Evolutionary conservation across 1,140 invertebrate genomes (phyloP).

Genomic region (Bombus terrestris): DNA sequence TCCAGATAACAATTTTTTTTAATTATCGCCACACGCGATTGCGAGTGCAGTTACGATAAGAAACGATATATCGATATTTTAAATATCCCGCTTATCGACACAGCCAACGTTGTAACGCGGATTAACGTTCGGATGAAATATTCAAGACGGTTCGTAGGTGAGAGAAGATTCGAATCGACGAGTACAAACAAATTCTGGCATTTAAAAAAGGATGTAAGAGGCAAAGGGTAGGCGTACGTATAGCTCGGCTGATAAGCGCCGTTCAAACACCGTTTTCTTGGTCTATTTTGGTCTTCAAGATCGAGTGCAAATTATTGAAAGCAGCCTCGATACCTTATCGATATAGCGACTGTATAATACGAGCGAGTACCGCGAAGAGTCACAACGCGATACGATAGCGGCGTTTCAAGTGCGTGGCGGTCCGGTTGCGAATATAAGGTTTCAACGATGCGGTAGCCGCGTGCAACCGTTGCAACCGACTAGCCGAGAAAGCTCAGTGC

Average conservation of each 20-base stretch:
- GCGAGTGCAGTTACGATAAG: background rate
- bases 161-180: no score
- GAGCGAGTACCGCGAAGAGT: background rate
- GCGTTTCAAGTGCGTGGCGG: slow-evolving; percentile 21
- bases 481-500: slow-evolving; percentile 24
- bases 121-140: no score
- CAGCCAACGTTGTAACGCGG: rapidly evolving
- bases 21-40: background rate
- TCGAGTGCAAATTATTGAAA: background rate
- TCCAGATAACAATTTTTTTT: background rate
- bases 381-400: slow-evolving; percentile 10
- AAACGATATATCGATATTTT: background rate
- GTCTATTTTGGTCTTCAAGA: no score
- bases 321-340: background rate
- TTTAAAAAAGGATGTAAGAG: no score
- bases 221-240: no score
- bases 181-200: no score
- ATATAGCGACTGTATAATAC: background rate
- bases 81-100: background rate
- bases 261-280: no score
- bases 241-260: no score
- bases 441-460: background rate
- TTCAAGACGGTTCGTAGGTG: no score
- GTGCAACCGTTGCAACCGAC: slow-evolving; percentile 14
- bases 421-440: slow-evolving; percentile 33